These are phyloP conservation scores for Buceros bicornis DNA, from an alignment of 2,797 vertebrate species.

Conservation along the genomic window DNA sequence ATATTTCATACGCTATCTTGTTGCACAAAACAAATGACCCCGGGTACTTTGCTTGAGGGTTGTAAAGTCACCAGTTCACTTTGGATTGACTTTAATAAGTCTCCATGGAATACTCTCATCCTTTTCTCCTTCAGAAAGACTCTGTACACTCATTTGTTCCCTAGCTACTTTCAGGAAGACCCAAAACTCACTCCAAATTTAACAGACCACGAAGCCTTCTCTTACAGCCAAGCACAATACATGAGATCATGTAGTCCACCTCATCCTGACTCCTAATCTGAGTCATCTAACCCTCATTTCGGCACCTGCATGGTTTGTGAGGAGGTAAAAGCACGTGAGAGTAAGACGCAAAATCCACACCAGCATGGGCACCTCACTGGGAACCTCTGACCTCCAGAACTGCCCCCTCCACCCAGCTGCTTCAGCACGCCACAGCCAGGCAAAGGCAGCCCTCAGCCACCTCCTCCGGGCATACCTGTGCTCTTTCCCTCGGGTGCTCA, in stretches of 20 bases:
- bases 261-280: background rate
- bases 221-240: background rate
- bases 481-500: background rate
- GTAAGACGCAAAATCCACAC: background rate
- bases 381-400: background rate
- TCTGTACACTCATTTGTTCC: slow-evolving; percentile 28
- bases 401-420: background rate
- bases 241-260: background rate
- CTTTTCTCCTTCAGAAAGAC: slow-evolving; percentile 40
- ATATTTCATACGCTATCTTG: slow-evolving; percentile 51
- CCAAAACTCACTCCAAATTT: background rate
- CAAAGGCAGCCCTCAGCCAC: background rate
- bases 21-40: slow-evolving; percentile 36
- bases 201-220: slow-evolving; percentile 3
- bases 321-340: background rate
- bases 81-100: slow-evolving; percentile 38
- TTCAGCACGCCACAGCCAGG: background rate
- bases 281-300: background rate
- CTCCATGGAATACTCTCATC: slow-evolving; percentile 41
- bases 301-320: background rate
- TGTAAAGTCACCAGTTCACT: slow-evolving; percentile 59
- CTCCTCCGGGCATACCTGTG: background rate
- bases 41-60: slow-evolving; percentile 5
- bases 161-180: slow-evolving; percentile 24
- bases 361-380: background rate